Base-by-base conservation (phyloP, 1,140 invertebrate species). In the Dendrolimus kikuchii region DNA sequence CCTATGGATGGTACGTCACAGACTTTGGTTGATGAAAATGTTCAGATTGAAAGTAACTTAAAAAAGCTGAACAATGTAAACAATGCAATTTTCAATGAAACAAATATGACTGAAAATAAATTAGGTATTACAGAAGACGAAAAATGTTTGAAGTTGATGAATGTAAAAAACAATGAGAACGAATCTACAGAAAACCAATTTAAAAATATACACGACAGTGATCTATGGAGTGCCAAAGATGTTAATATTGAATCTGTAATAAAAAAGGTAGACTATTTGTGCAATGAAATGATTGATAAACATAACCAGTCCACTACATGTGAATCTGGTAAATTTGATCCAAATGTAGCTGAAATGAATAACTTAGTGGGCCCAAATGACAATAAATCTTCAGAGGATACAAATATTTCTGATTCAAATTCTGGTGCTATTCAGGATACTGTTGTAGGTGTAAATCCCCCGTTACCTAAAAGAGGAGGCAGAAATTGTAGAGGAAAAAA, bases 241-340 rank as follows among this genome's bases (percentile, higher is more conserved):
- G 89, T 94, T 2, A 93, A 92, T 64, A 93, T 94, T 53, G 93
- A 94, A 60, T 93, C 92, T 38, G 93, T 95, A 8, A 94, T 95
- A 50, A 93, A 94, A 74, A 93, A 93, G 57, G 91, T 93, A 0
- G 92, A 93, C 65, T 92, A 92, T 8, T 59, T 84, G 55, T 81
- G 79, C 53, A 86, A 82, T 60, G 83, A 87, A 44, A 78, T 53
- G 54, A 44, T 7, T 8, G 50, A 51, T 9, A 48, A 38, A 7
- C 36, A 48, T 8, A 38, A 38, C 23, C 23, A 23, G 23, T 23
- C 23, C 1, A 3, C 23, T 23, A 23, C 23, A 23, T 23, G 23
- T 38, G 8, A 40, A 41, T 6, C 38, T 41, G 9, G 38, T 5
- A 51, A 51, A 46, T 5, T 37, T 5, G 49, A 45, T 23, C 7